Base-by-base conservation (phyloP, 2,888 invertebrate genomes). In the Marronus borbonicus region DNA sequence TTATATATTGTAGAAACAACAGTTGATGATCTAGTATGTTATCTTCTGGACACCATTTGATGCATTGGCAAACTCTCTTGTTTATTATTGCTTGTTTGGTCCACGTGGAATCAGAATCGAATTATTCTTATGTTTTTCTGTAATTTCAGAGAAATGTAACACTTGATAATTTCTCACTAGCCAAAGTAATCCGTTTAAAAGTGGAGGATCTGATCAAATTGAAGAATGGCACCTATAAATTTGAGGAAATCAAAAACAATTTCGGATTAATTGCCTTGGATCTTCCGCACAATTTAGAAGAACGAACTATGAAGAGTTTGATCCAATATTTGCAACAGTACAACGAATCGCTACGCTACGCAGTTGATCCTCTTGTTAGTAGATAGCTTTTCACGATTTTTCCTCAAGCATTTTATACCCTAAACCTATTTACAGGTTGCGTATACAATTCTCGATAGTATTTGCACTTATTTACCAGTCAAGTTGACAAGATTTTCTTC, bases 311-410 rank as follows among this genome's bases (percentile, higher is more conserved):
- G 60, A 74, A 74, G 44, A 39, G 44, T 49, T 12, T 74, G 24
- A 44, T 74, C 2, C 24, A 74, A 44, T 74, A 74, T 44, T 12
- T 74, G 20, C 60, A 60, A 1, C 44, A 20, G 4, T 74, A 74
- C 24, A 60, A 60, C 58, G 60, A 74, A 60, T 74, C 72, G 1
- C 28, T 74, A n/a, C 72, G 72, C 14, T 60, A 44, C 10, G 72
- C 72, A 58, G 49, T 74, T n/a, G 72, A 74, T 74, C 72, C 72
- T 44, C 2, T 74, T 1, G 72, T 70, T n/a, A 70, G 70, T 58
- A 17, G 2, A 44, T 1, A 12, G 8, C 7, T 44, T 44, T 44
- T 44, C 8, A 12, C 5, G 31, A 36, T 36, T 36, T 36, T 36
- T 5, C 5, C 3, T 36, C 31, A 36, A 5, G 31, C 4, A 5